Base-by-base conservation (phyloP, 1,140 invertebrate genomes). In the Spodoptera frugiperda region DNA sequence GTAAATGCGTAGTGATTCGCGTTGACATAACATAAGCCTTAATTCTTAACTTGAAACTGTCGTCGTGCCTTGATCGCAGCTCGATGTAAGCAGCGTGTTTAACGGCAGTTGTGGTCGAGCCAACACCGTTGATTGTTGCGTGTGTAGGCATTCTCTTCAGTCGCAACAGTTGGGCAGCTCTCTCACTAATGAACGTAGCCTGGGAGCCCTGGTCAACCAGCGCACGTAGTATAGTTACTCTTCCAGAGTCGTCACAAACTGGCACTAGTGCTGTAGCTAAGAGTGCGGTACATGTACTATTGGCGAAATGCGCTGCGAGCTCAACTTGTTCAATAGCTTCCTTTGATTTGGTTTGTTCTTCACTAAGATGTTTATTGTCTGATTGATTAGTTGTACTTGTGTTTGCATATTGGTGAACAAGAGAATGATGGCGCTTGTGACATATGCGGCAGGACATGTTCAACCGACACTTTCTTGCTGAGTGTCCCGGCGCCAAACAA, bases 11-110 rank as follows among this genome's bases (percentile, higher is more conserved):
- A 0, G 59, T 44, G 14, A 61, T n/a, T 44, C 33, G 30, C 14
- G 39, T 61, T 15, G 59, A 17, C 59, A 19, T 61, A 12, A 65
- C 11, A 19, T 63, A 63, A 0, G 14, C 33, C 39, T 63, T 63
- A 0, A 63, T 3, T 63, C 9, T 44, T 44, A 63, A 14, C 14
- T 44, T 25, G 55, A 59, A 59, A 59, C 55, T 59, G 39, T 63
- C 33, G 14, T 63, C 30, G 15, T 44, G 59, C 10, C 59, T 63
- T 48, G 39, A 61, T 48, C 8, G 61, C 1, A 48, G 44, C 11
- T 65, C 15, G 10, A 49, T 48, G 4, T 48, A 3, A 3, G 21
- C 39, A n/a, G 61, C 61, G 21, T 25, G 21, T 25, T 25, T 25
- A 3, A 25, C 21, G 21, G 21, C 21, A 25, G 21, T 25, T 25